A percentile compares a stretch with the other conserved stretches of the same genome.
phyloP scores from a whole-genome alignment of 2,888 invertebrate species.

The Pammene fasciana region DNA sequence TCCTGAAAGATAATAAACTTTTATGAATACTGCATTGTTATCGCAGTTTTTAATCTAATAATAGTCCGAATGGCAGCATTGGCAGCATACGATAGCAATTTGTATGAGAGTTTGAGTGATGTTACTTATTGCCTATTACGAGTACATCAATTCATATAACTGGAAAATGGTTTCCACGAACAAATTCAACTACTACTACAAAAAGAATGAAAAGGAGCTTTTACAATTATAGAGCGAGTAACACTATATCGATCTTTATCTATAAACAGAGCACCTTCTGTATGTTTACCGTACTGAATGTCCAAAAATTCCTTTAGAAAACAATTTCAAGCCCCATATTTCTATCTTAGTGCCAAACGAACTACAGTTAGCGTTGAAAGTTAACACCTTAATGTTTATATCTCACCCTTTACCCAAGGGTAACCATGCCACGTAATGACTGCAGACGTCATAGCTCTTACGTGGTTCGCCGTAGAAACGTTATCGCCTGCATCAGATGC shows the following conservation, averaged over 20 bases:
- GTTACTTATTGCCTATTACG: neutral
- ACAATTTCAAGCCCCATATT: neutral
- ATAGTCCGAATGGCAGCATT: constrained; percentile 1
- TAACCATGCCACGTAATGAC: neutral
- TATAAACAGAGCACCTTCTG: neutral
- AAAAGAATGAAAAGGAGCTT: constrained; percentile 8
- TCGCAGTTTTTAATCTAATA: constrained; percentile 19
- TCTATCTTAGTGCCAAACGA: neutral
- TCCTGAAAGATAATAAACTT: neutral
- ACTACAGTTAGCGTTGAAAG: neutral
- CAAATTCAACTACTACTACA: neutral
- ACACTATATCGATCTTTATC: constrained; percentile 8
- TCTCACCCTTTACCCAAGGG: constrained; percentile 6
- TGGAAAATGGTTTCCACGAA: neutral
- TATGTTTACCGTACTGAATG: neutral
- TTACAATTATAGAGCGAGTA: neutral
- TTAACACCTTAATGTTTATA: constrained; percentile 25
- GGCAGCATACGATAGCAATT: neutral
- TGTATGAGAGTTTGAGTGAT: neutral
- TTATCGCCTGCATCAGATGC: neutral
- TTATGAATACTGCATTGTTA: constrained; percentile 7
- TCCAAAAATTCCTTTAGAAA: neutral
- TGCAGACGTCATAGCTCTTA: constrained; percentile 9
- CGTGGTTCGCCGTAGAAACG: neutral
- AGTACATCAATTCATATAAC: neutral